Percentiles rank a stretch among this genome's conserved stretches.
phyloP scores from a whole-genome alignment of 2,797 vertebrate genomes.

The Pseudotriccus pelzelni region DNA sequence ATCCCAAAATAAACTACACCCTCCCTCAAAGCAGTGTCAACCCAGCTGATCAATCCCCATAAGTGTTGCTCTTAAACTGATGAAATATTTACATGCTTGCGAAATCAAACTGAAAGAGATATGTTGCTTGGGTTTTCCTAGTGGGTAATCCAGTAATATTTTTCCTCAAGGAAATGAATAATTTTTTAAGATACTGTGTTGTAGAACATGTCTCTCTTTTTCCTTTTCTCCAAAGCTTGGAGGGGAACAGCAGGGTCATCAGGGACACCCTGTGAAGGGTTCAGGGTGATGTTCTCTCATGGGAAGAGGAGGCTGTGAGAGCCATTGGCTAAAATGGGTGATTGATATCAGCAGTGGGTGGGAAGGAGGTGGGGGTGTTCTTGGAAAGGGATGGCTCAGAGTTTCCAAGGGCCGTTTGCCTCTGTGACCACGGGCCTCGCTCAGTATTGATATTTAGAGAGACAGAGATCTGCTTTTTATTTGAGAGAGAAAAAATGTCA shows the following conservation, averaged over 20 bases:
- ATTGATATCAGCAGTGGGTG: background rate
- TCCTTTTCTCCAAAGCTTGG: background rate
- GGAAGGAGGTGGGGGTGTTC: background rate
- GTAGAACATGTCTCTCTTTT: background rate
- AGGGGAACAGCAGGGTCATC: background rate
- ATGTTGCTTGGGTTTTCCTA: background rate
- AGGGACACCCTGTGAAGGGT: background rate
- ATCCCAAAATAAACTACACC: background rate
- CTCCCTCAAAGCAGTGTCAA: background rate
- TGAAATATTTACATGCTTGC: background rate
- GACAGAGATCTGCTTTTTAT: background rate
- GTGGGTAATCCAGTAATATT: background rate
- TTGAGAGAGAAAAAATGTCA: background rate
- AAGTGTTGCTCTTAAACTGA: background rate
- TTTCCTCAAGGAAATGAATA: background rate
- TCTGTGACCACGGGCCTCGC: background rate
- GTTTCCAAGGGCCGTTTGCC: background rate
- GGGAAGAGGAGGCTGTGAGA: background rate
- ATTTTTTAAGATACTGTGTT: background rate
- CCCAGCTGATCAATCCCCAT: background rate
- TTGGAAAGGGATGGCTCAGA: background rate
- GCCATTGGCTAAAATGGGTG: background rate
- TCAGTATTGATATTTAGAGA: background rate
- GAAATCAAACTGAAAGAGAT: background rate
- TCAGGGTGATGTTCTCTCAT: background rate